Base-by-base conservation (phyloP, 2,888 invertebrate genomes). In the Atrina japonica region DNA sequence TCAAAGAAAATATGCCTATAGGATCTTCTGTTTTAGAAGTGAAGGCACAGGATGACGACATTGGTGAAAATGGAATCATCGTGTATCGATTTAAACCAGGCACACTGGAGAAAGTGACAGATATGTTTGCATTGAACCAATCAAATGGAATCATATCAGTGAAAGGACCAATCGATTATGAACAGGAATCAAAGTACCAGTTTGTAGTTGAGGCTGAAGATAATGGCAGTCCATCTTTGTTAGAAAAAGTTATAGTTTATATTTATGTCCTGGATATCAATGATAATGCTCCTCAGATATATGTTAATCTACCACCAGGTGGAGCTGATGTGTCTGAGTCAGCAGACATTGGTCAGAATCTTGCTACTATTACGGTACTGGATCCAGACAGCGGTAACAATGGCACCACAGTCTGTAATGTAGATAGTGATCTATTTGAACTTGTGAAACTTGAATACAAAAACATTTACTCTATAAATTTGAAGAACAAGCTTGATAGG, bases 361-460 rank as follows among this genome's bases (percentile, higher is more conserved):
- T 98, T 0, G 97, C 98, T 0, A 97, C 97, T 5, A 96, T 98
- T 6, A 96, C 96, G 0, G 96, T 98, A 0, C 76, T 72, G 2
- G 87, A 87, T 67, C 29, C 53, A 0, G 86, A 86, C 71, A 76
- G 78, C 56, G 88, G 84, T 2, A 67, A 73, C 14, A 88, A 88
- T 75, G 86, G 86, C 1, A 63, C 76, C 27, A 81, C 88, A 1
- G 66, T 70, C 3, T 89, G 88, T 70, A 67, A 69, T 29, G 47
- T 88, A 29, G 52, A 79, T 18, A 81, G 79, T 49, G 66, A 77
- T 18, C 75, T 81, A 40, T 87, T 86, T 56, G 76, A 60, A 55
- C 75, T 88, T 40, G 80, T 80, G 49, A 73, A 73, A 47, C 73
- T 85, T 61, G 35, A 5, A 5, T 77, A 61, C 29, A 56, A 66